Percentiles rank a stretch among this genome's conserved stretches.
Evolutionary conservation across 1,140 invertebrate species (phyloP).

Genomic region (Drosophila fuyamai): DNA sequence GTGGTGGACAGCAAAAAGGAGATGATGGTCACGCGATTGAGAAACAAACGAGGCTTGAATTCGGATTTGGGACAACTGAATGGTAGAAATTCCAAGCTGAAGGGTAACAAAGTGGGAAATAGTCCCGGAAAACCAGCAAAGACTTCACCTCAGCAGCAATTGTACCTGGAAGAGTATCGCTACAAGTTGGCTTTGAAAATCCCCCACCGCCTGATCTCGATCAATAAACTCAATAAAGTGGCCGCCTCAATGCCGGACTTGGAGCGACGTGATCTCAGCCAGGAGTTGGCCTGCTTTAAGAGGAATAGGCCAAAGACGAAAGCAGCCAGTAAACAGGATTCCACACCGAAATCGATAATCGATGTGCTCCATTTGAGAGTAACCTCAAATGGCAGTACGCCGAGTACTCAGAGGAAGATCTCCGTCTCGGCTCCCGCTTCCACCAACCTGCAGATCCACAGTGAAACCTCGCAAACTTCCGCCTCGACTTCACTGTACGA

Average conservation of each 20-base stretch:
- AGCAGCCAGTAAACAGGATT: conserved; percentile 45
- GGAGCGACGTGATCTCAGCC: conserved; percentile 84
- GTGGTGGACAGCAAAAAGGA: conserved; percentile 70
- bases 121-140: conserved; percentile 19
- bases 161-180: conserved; percentile 88
- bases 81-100: conserved; percentile 45
- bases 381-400: conserved; percentile 47
- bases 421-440: conserved; percentile 79
- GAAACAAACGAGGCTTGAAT: conserved; percentile 53
- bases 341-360: conserved; percentile 74
- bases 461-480: conserved; percentile 71
- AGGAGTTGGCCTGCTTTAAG: conserved; percentile 62
- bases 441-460: conserved; percentile 70
- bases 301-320: conserved; percentile 37
- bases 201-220: conserved; percentile 91
- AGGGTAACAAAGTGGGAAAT: conserved; percentile 14
- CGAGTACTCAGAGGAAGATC: conserved; percentile 30
- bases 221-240: conserved; percentile 87
- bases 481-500: conserved; percentile 85
- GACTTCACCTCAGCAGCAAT: conserved; percentile 56
- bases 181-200: conserved; percentile 93
- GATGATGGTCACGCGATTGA: conserved; percentile 58
- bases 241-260: conserved; percentile 91
- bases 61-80: conserved; percentile 36
- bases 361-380: conserved; percentile 79